Conservation (phyloP, 1,140 invertebrate genomes). For the Hyles euphorbiae region DNA sequence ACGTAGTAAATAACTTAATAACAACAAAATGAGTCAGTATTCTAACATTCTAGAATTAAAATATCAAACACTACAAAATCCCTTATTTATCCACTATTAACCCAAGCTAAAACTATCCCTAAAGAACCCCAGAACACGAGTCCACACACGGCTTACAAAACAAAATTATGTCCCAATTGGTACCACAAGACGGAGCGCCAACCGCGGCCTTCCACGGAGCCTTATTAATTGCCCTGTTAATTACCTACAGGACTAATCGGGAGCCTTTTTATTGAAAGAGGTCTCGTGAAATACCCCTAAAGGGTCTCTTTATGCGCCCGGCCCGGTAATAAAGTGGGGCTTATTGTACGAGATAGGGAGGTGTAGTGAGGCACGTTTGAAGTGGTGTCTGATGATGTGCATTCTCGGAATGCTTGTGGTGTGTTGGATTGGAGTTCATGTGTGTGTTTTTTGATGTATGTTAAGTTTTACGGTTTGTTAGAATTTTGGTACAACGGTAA, state of each 20-base stretch:
- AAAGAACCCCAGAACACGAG: too few relatives aligned
- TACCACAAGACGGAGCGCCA: background rate
- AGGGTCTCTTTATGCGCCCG: slow-evolving; percentile 7
- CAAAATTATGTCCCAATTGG: background rate
- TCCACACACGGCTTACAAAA: background rate
- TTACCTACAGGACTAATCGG: slow-evolving; percentile 11
- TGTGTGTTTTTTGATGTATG: too few relatives aligned
- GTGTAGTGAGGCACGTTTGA: background rate
- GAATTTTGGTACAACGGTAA: too few relatives aligned
- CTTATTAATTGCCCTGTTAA: slow-evolving; percentile 9
- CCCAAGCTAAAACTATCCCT: too few relatives aligned
- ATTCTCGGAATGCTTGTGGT: background rate
- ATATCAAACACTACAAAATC: too few relatives aligned
- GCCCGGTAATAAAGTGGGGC: slow-evolving; percentile 6
- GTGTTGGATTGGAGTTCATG: background rate
- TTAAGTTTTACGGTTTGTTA: too few relatives aligned
- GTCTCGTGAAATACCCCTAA: slow-evolving; percentile 7
- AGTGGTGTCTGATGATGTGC: background rate
- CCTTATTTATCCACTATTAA: too few relatives aligned
- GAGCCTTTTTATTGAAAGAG: slow-evolving; percentile 11
- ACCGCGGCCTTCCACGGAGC: background rate
- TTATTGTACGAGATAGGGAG: background rate
- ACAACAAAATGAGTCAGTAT: too few relatives aligned
- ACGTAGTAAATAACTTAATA: too few relatives aligned
- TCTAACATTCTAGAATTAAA: too few relatives aligned